phyloP scores from a whole-genome alignment of 2,113 vertebrate genomes.

The Lampris megalopsis region DNA sequence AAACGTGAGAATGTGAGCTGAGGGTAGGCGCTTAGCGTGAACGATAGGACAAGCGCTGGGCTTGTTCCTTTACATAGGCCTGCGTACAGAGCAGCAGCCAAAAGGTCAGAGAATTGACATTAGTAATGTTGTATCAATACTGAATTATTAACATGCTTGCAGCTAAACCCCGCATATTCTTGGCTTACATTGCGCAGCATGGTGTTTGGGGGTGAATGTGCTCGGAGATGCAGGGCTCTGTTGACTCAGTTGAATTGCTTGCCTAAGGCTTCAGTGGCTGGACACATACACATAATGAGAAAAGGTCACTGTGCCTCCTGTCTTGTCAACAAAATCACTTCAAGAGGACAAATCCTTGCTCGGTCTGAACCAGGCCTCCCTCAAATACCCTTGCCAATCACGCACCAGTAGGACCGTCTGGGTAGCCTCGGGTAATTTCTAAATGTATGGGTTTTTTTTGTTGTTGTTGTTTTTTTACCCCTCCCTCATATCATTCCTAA shows the following conservation, averaged over 20 bases:
- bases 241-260: constrained; percentile 85
- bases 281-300: constrained; percentile 83
- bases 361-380: constrained; percentile 58
- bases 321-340: constrained; percentile 83
- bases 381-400: constrained; percentile 77
- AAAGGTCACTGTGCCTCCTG: constrained; percentile 82
- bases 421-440: constrained; percentile 75
- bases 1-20: neutral
- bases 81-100: constrained; percentile 22
- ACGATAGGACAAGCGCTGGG: neutral
- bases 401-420: constrained; percentile 63
- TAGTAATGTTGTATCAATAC: constrained; percentile 54
- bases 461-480: no score
- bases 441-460: constrained; percentile 60
- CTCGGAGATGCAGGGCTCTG: constrained; percentile 65
- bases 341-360: constrained; percentile 78
- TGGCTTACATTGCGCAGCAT: constrained; percentile 58
- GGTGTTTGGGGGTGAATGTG: constrained; percentile 51
- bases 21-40: neutral
- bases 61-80: constrained; percentile 23
- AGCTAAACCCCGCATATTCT: constrained; percentile 49
- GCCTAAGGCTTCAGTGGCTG: constrained; percentile 76
- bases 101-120: constrained; percentile 46
- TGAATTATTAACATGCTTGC: constrained; percentile 59
- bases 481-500: no score